Conservation (phyloP, 2,113 vertebrate genomes). For the Gulo gulo region DNA sequence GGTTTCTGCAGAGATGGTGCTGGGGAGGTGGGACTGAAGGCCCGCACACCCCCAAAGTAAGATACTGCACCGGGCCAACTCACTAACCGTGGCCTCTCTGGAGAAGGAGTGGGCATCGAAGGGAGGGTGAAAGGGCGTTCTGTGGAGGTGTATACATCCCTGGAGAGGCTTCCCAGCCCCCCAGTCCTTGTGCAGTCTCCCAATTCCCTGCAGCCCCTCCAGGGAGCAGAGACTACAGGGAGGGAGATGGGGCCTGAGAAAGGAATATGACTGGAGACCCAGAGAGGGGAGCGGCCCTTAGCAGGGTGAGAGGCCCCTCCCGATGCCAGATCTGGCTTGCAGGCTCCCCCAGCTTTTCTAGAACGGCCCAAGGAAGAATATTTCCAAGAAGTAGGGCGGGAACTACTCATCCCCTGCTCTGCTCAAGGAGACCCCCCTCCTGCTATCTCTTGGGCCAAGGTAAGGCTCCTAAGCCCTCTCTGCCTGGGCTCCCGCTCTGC, state of each 20-base stretch:
- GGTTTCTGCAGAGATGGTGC: not conserved
- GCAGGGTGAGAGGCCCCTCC: not conserved
- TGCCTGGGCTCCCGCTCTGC: rapidly evolving
- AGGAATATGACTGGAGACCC: not conserved
- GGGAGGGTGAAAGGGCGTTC: not conserved
- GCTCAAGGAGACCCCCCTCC: constrained; percentile 90
- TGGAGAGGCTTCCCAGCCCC: not conserved
- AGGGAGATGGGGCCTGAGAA: not conserved
- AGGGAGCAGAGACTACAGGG: not conserved
- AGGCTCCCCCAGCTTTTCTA: constrained; percentile 92
- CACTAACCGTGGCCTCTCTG: not conserved
- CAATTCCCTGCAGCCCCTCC: not conserved
- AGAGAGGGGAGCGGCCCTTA: not conserved
- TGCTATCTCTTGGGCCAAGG: constrained; percentile 93
- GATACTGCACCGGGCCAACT: not conserved
- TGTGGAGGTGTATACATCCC: not conserved
- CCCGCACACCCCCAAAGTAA: not conserved
- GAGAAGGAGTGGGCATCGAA: not conserved
- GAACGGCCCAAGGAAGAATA: constrained; percentile 90
- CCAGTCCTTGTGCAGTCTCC: not conserved
- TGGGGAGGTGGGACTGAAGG: not conserved
- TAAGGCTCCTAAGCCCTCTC: constrained; percentile 62
- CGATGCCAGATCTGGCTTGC: constrained; percentile 41
- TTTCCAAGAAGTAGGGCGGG: constrained; percentile 94
- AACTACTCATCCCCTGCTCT: constrained; percentile 90